Percentiles rank a stretch among this genome's conserved stretches.
phyloP scores from a whole-genome alignment of 2,888 invertebrate species.

The Mimumesa dahlbomi region DNA sequence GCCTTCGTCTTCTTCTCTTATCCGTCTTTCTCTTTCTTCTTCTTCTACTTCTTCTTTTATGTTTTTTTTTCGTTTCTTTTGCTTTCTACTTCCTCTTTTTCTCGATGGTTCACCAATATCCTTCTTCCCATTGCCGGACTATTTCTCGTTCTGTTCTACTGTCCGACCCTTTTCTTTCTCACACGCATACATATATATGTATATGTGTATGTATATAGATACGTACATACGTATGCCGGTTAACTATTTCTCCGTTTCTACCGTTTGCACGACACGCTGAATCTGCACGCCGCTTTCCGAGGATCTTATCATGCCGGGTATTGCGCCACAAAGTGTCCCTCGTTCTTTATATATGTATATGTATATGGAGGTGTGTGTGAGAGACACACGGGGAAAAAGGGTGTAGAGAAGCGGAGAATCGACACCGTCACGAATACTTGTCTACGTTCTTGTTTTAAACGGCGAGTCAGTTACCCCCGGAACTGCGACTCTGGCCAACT shows the following conservation, averaged over 20 bases:
- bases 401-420: slow-evolving; percentile 23
- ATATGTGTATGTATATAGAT: not conserved
- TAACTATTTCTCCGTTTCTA: slow-evolving; percentile 1
- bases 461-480: not conserved
- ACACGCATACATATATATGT: not conserved
- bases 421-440: slow-evolving; percentile 13
- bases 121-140: slow-evolving; percentile 7
- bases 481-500: not conserved
- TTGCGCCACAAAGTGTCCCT: slow-evolving; percentile 33
- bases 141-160: slow-evolving; percentile 3
- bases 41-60: not conserved
- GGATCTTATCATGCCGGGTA: slow-evolving; percentile 27
- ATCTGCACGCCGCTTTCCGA: slow-evolving; percentile 33
- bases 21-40: not conserved
- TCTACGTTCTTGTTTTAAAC: slow-evolving; percentile 31
- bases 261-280: slow-evolving; percentile 50
- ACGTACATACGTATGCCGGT: not conserved
- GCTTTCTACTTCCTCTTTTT: slow-evolving; percentile 13
- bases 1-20: slow-evolving; percentile 16
- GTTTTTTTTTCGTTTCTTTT: not conserved
- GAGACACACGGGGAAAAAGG: not conserved
- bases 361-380: not conserved
- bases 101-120: slow-evolving; percentile 40
- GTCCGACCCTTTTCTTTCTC: slow-evolving; percentile 4
- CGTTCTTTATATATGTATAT: slow-evolving; percentile 1